Base-by-base conservation (phyloP, 2,797 vertebrate genomes). In the Mormyrops attenuatus region DNA sequence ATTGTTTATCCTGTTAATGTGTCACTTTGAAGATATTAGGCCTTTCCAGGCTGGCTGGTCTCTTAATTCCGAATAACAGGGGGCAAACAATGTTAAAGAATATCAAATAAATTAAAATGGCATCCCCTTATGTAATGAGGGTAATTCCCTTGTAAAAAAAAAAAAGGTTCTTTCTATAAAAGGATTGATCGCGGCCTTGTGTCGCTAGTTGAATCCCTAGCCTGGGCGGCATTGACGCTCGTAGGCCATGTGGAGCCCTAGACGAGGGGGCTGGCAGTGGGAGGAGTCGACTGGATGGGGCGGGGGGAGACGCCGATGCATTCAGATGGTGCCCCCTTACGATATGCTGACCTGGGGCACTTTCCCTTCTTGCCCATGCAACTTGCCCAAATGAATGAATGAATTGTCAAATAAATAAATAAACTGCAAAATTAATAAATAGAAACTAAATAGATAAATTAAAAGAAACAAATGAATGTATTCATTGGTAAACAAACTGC, bases 1-100 rank as follows among this genome's bases (percentile, higher is more conserved):
- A 93, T 93, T 95, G 95, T 96, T 96, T 97, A 97, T 96, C 95
- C 95, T 90, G 93, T 95, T 96, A 96, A 96, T 96, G 95, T 96
- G 95, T 95, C 96, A 95, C 95, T 96, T 96, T 96, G 95, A 96
- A 96, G 95, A 96, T 94, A 97, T 96, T 96, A 96, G 91, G 92
- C 69, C 89, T 92, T 94, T 93, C 89, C 92, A 96, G 96, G 95
- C 96, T 85, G 89, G 69, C n/a, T 95, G 95, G 95, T 95, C 93
- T 90, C 88, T 93, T 96, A 95, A 96, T 95, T 95, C 94, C 88
- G 87, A 92, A 93, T 91, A 94, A 93, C 91, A 22, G 80, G 89
- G 93, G 94, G 93, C 93, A 94, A 93, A 91, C 90, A 93, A 91
- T 95, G 47, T 94, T 95, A 93, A 93, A 92, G 93, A 95, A 93